phyloP scores from a whole-genome alignment of 2,113 vertebrate species.

The Oncorhynchus tshawytscha region DNA sequence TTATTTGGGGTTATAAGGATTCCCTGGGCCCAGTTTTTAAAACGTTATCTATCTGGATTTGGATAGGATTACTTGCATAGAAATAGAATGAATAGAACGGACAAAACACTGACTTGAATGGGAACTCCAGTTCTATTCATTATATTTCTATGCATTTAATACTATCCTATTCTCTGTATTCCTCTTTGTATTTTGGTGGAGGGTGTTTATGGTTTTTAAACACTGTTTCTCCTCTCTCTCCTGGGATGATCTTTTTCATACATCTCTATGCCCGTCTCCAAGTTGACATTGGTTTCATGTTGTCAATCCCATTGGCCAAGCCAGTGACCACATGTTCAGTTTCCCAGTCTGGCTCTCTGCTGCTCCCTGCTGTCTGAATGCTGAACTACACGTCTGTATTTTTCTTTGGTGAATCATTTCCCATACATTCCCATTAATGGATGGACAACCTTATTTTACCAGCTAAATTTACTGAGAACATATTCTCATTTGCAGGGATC shows the following conservation, averaged over 20 bases:
- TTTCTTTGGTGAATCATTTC: neutral
- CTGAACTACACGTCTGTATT: neutral
- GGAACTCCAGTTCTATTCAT: too few species aligned
- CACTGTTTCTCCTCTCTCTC: neutral
- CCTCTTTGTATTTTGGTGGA: neutral
- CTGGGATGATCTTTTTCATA: neutral
- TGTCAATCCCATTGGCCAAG: slow-evolving; percentile 52
- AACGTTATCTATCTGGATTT: neutral
- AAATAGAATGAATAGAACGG: too few species aligned
- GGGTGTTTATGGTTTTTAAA: neutral
- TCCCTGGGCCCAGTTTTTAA: too few species aligned
- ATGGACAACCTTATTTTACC: too few species aligned
- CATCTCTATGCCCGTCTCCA: slow-evolving; percentile 28
- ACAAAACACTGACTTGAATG: too few species aligned
- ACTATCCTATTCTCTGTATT: neutral
- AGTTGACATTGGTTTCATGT: slow-evolving; percentile 24
- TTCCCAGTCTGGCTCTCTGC: slow-evolving; percentile 36
- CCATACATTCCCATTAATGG: neutral
- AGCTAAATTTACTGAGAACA: too few species aligned
- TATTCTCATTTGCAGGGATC: neutral
- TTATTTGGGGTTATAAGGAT: too few species aligned
- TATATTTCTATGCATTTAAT: too few species aligned
- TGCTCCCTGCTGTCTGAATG: slow-evolving; percentile 40
- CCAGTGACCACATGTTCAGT: slow-evolving; percentile 55
- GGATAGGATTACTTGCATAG: neutral